Evolutionary conservation across 2,113 vertebrate species (phyloP).

Genomic region (Gadus macrocephalus): DNA sequence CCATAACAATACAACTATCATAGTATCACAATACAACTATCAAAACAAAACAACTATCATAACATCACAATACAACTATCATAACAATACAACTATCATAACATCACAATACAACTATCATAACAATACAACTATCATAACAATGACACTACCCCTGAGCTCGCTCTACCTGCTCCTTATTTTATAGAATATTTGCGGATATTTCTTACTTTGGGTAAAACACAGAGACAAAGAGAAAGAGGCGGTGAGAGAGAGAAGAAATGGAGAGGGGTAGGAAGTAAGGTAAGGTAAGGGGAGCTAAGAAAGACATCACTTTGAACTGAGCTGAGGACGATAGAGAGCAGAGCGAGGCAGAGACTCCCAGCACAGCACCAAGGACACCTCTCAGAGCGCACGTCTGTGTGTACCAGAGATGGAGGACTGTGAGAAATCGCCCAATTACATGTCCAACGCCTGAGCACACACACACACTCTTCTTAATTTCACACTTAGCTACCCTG

Average conservation of each 20-base stretch:
- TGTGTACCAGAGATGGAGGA: constrained; percentile 21
- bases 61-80: too few species aligned
- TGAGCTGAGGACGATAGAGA: constrained; percentile 29
- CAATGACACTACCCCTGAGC: too few species aligned
- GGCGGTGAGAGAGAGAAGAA: background rate
- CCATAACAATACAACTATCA: too few species aligned
- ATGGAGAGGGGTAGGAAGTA: background rate
- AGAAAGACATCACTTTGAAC: constrained; percentile 48
- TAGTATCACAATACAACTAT: too few species aligned
- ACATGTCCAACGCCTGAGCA: constrained; percentile 49
- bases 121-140: too few species aligned
- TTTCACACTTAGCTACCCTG: constrained; percentile 69
- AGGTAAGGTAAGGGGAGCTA: constrained; percentile 12
- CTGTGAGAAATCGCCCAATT: constrained; percentile 36
- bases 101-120: too few species aligned
- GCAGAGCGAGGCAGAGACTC: background rate
- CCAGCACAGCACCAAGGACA: background rate
- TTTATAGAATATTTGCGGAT: too few species aligned
- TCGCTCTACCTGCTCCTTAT: too few species aligned
- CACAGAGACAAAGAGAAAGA: background rate
- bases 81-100: too few species aligned
- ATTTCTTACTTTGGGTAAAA: too few species aligned
- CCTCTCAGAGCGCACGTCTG: background rate
- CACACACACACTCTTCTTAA: constrained; percentile 59
- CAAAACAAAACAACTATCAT: too few species aligned